Percentiles rank a stretch among this genome's conserved stretches.
phyloP scores from a whole-genome alignment of 2,797 vertebrate genomes.

The Rhinatrema bivittatum region DNA sequence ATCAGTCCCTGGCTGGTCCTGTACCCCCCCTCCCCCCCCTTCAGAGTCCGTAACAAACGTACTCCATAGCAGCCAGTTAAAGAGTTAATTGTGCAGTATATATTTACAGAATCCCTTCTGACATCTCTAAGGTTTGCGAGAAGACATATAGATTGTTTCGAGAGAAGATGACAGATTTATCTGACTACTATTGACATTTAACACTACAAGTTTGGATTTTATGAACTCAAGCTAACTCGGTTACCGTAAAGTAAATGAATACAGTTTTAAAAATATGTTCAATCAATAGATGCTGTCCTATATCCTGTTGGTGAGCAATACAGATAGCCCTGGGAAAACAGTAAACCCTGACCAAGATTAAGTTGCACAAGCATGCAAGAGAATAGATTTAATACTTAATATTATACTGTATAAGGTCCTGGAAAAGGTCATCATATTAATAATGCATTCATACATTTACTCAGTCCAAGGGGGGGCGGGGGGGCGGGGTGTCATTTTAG shows the following conservation, averaged over 20 bases:
- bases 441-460: too few relatives aligned
- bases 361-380: too few relatives aligned
- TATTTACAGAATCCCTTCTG: constrained; percentile 2
- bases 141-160: constrained; percentile 12
- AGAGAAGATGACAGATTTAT: constrained; percentile 6
- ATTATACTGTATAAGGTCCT: too few relatives aligned
- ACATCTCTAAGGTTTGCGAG: constrained; percentile 13
- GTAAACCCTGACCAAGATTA: neutral
- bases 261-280: neutral
- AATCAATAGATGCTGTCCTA: neutral
- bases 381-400: too few relatives aligned
- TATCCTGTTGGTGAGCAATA: constrained; percentile 8
- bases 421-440: too few relatives aligned
- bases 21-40: too few relatives aligned
- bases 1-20: too few relatives aligned
- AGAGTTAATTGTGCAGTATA: too few relatives aligned
- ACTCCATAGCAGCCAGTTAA: too few relatives aligned
- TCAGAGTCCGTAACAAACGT: too few relatives aligned
- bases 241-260: constrained; percentile 23
- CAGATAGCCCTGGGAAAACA: constrained; percentile 13
- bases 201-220: neutral
- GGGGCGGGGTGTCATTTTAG: too few relatives aligned
- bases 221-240: constrained; percentile 9
- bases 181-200: constrained; percentile 9
- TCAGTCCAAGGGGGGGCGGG: too few relatives aligned